Base-by-base conservation (phyloP, 2,888 invertebrate genomes). In the Camptogramma bilineatum region DNA sequence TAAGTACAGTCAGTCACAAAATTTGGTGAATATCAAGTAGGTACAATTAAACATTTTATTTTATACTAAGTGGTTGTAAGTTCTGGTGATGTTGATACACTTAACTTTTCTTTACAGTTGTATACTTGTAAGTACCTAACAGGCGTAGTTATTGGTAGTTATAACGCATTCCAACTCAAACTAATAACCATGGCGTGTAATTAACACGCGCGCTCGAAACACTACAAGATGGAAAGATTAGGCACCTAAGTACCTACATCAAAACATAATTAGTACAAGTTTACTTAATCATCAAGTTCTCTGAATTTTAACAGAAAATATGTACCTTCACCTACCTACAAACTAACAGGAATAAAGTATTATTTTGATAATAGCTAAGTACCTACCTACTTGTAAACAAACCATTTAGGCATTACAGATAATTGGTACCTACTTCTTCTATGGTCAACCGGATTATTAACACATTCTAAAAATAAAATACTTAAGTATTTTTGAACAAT, bases 1-100 rank as follows among this genome's bases (percentile, higher is more conserved):
- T 57, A 50, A 1, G 39, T 56, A 56, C 47, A 56, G 59, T 52
- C 42, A 51, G 10, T 10, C 31, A 31, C 34, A 50, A 31, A 50
- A 54, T n/a, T 52, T 55, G 54, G 62, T 61, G 54, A 58, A 52
- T 13, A 13, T 10, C 2, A 39, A 39, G 34, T 3, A 10, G 13
- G 4, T 39, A 13, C 34, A 13, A 39, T 39, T 39, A 0, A 13
- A 13, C 3, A 13, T 13, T 13, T 39, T 39, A 3, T 13, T 13
- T 34, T 34, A 31, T 31, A 24, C 5, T 24, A 24, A 34, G 34
- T 34, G 13, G 9, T 34, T 1, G 8, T 10, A 34, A 13, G 34
- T 34, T 8, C 4, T 39, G 34, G 13, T 39, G 8, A 39, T 13
- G 4, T 39, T 39, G 34, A 13, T 13, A 31, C 2, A 39, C 13